These are phyloP conservation scores for Gavia stellata DNA, from an alignment of 2,113 vertebrate genomes.

Conservation along the genomic window DNA sequence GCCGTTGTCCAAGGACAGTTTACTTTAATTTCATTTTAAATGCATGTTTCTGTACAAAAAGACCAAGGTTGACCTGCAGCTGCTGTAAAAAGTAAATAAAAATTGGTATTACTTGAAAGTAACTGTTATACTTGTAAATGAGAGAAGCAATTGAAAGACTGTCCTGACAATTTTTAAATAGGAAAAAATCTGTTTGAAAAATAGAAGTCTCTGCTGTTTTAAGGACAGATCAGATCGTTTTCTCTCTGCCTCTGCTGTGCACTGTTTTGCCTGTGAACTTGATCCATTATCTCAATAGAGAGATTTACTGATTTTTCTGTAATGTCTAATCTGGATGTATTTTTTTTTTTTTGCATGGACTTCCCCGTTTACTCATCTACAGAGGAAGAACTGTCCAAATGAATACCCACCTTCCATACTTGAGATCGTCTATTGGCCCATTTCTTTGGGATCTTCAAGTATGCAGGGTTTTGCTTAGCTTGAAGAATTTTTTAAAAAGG, in stretches of 20 bases:
- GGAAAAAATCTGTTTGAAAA: background rate
- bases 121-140: constrained; percentile 27
- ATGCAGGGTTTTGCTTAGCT: background rate
- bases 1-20: constrained; percentile 46
- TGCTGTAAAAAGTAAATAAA: constrained; percentile 50
- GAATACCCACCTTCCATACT: background rate
- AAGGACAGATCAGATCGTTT: background rate
- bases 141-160: constrained; percentile 45
- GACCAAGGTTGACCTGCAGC: constrained; percentile 58
- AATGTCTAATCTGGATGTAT: background rate
- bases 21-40: constrained; percentile 54
- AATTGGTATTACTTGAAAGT: constrained; percentile 60
- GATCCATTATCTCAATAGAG: background rate
- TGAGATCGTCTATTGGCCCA: background rate
- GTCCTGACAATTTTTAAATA: constrained; percentile 8
- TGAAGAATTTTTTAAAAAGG: background rate
- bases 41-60: constrained; percentile 60
- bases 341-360: background rate
- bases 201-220: background rate
- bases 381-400: background rate
- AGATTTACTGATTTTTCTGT: background rate
- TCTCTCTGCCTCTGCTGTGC: background rate
- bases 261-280: background rate
- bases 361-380: background rate
- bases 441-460: background rate